Base-by-base conservation (phyloP, 2,888 invertebrate genomes). In the Luperina nickerlii region DNA sequence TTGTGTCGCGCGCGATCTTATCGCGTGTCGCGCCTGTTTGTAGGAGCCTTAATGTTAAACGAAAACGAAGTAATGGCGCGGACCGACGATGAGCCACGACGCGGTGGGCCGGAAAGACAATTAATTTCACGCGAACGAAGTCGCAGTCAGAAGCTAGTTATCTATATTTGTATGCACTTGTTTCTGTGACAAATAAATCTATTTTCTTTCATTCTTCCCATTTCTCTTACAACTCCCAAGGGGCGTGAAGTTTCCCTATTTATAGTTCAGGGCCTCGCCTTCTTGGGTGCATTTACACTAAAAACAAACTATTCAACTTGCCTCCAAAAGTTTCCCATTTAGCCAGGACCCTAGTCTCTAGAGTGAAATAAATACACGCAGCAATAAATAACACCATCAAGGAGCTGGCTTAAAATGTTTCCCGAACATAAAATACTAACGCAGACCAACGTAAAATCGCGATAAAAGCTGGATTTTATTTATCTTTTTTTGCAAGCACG, bases 401-500 rank as follows among this genome's bases (percentile, higher is more conserved):
- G 66, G 51, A 73, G 27, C 45, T 65, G 60, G 73, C 32, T 78
- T 77, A 80, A 78, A 82, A 83, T 79, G 74, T 81, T 82, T 75
- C 75, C 66, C 65, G 32, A 60, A 81, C 74, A 82, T 76, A 83
- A 87, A 84, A 72, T 68, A 71, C 71, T 80, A 74, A 74, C 76
- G 54, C 42, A 66, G n/a, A 65, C 67, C 57, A 84, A 69, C 32
- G 68, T 69, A 60, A 76, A 87, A 87, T 82, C 57, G 66, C 77
- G 75, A 83, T 78, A 86, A 91, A 87, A 85, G 74, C 69, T 68
- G 74, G 60, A 57, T 66, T 70, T 71, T 77, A 83, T 84, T 78
- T 83, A 74, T 84, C 72, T 83, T 84, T 86, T 85, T 89, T 87
- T 79, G 87, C 84, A 85, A 89, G 63, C 63, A 91, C 74, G 82